Percentiles rank a stretch among this genome's conserved stretches.
Evolutionary conservation across 2,888 invertebrate genomes (phyloP).

Genomic region (Pollenia labialis): DNA sequence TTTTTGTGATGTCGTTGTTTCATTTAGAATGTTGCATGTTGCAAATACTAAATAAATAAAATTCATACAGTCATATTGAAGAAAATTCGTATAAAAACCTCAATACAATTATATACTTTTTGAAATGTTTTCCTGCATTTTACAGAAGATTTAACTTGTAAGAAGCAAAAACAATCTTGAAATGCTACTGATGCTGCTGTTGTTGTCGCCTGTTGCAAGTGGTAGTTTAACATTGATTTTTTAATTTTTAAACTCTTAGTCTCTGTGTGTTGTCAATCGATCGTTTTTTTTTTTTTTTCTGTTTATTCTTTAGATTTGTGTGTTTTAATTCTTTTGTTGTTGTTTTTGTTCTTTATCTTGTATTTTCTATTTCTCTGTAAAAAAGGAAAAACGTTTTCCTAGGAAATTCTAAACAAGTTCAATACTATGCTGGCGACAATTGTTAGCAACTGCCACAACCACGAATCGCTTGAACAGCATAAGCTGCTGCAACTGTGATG

Average conservation of each 20-base stretch:
- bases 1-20: conserved; percentile 63
- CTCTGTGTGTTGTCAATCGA: conserved; percentile 70
- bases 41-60: conserved; percentile 61
- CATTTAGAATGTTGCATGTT: conserved; percentile 74
- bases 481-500: neutral
- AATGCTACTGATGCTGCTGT: conserved; percentile 48
- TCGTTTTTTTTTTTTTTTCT: conserved; percentile 56
- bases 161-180: conserved; percentile 29
- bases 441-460: conserved; percentile 50
- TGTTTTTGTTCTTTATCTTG: conserved; percentile 12
- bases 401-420: conserved; percentile 66
- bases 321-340: neutral
- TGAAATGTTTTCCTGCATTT: conserved; percentile 67
- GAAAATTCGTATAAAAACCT: conserved; percentile 1
- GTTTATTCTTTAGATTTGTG: conserved; percentile 38
- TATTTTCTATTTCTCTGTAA: conserved; percentile 64
- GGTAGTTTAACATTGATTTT: conserved; percentile 35
- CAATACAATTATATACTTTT: conserved; percentile 70
- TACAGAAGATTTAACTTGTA: conserved; percentile 31
- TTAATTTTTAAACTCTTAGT: neutral
- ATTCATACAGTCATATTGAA: neutral
- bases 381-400: conserved; percentile 49
- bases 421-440: conserved; percentile 70
- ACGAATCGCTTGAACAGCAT: neutral
- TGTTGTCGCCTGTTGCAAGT: conserved; percentile 14